These are phyloP conservation scores for Calcarius ornatus DNA, from an alignment of 2,113 vertebrate species.

Conservation along the genomic window DNA sequence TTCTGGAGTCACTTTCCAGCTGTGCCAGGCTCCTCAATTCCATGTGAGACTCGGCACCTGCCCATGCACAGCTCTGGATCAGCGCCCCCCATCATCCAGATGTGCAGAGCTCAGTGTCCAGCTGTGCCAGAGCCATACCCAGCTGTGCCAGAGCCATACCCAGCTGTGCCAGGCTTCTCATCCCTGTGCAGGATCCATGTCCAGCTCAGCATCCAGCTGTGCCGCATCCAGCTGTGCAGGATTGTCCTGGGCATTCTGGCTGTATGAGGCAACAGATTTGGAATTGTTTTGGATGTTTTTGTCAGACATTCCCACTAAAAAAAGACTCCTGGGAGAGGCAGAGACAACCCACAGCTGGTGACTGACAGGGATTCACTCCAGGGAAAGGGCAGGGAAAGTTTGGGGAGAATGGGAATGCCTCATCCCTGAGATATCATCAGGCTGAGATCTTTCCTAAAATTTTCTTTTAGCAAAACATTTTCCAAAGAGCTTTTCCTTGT, in stretches of 20 bases:
- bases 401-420: not conserved
- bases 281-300: not conserved
- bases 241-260: not conserved
- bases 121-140: not conserved
- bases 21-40: not conserved
- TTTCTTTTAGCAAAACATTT: not conserved
- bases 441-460: not conserved
- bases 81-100: not conserved
- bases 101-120: not conserved
- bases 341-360: rapidly evolving
- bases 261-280: rapidly evolving
- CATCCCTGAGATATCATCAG: not conserved
- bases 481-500: not conserved
- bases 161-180: not conserved
- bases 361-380: not conserved
- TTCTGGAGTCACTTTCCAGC: not conserved
- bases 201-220: not conserved
- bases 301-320: not conserved
- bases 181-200: not conserved
- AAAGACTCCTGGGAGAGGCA: not conserved
- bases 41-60: rapidly evolving
- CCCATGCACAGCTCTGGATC: too few relatives aligned
- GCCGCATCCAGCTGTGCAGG: not conserved
- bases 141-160: not conserved
- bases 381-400: not conserved